A percentile compares a stretch with the other conserved stretches of the same genome.
Conservation (phyloP, 2,888 invertebrate genomes). For the Xylota segnis region DNA sequence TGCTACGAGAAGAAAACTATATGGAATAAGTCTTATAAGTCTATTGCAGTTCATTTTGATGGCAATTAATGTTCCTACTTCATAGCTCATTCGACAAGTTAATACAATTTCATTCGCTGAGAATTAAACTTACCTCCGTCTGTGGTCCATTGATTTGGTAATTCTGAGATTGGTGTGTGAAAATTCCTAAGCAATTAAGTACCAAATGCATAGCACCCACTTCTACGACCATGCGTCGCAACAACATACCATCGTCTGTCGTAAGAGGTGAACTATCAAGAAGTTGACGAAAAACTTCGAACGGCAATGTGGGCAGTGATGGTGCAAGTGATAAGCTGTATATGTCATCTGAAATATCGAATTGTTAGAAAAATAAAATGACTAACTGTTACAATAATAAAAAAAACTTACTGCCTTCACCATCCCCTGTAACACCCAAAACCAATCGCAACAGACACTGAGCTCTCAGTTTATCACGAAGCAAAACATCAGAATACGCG, state of each 20-base stretch:
- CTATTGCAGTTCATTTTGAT: too few species aligned
- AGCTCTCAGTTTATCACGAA: constrained; percentile 93
- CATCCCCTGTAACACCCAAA: constrained; percentile 95
- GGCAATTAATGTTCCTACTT: too few species aligned
- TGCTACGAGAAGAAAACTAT: too few species aligned
- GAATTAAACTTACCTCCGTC: constrained; percentile 78
- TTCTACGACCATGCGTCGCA: constrained; percentile 92
- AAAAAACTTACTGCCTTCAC: constrained; percentile 90
- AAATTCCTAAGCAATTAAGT: constrained; percentile 94
- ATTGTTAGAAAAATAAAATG: constrained; percentile 9
- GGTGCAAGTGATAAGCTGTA: constrained; percentile 89
- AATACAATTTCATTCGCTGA: background rate
- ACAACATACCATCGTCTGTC: constrained; percentile 90
- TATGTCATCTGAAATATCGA: constrained; percentile 86
- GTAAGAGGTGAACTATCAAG: constrained; percentile 91
- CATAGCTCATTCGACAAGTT: background rate
- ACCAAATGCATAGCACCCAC: constrained; percentile 94
- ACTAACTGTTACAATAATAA: background rate
- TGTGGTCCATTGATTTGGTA: constrained; percentile 83
- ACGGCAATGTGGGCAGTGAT: constrained; percentile 87
- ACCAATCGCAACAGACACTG: constrained; percentile 94
- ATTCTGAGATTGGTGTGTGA: constrained; percentile 91
- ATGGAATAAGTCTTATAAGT: too few species aligned
- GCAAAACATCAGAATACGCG: constrained; percentile 94
- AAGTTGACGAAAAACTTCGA: constrained; percentile 87